A percentile compares a stretch with the other conserved stretches of the same genome.
Evolutionary conservation across 2,888 invertebrate genomes (phyloP).

Genomic region (Lepeophtheirus nordmannii): DNA sequence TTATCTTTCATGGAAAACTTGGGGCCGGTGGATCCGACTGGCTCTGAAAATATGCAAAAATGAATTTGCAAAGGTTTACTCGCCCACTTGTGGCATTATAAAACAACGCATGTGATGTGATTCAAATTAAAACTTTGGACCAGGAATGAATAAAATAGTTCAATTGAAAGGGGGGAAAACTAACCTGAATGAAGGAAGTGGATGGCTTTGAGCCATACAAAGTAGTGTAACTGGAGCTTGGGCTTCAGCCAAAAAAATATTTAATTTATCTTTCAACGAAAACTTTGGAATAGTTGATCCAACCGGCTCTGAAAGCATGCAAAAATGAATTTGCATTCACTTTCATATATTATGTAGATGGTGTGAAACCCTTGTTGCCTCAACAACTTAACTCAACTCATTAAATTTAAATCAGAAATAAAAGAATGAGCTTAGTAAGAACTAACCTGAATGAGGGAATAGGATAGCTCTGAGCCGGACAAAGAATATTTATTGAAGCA

Average conservation of each 20-base stretch:
- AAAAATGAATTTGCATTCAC: neutral
- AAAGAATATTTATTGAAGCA: constrained; percentile 32
- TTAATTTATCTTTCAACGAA: constrained; percentile 41
- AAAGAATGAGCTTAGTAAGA: too few relatives aligned
- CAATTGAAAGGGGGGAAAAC: too few relatives aligned
- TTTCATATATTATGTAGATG: too few relatives aligned
- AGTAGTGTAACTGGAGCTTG: constrained; percentile 43
- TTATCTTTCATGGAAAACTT: constrained; percentile 13
- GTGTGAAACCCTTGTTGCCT: too few relatives aligned
- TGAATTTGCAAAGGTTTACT: neutral
- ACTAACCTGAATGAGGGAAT: constrained; percentile 32
- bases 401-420: too few relatives aligned
- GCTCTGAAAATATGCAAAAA: neutral
- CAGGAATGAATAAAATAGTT: too few relatives aligned
- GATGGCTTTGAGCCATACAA: constrained; percentile 55
- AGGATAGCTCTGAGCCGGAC: constrained; percentile 36
- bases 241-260: constrained; percentile 27
- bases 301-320: constrained; percentile 41
- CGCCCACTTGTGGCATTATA: too few relatives aligned
- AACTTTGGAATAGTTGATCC: constrained; percentile 45
- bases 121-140: too few relatives aligned
- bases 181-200: constrained; percentile 33
- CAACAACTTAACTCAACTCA: too few relatives aligned
- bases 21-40: constrained; percentile 9
- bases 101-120: too few relatives aligned